Conservation (phyloP, 1,140 invertebrate genomes). For the Brachionus rotundiformis region DNA sequence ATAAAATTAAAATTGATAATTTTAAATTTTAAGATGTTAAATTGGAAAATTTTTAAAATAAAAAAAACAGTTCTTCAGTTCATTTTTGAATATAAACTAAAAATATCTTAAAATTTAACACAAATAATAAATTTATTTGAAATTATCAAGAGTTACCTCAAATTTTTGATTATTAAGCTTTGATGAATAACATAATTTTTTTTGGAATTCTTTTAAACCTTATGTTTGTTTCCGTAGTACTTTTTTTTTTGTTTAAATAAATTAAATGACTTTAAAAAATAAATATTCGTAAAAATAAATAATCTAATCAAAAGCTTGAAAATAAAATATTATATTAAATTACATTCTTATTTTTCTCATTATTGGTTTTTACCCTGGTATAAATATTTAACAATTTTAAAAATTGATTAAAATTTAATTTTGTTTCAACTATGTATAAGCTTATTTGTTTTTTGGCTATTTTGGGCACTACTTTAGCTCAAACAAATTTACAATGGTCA, state of each 20-base stretch:
- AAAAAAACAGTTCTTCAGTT: too few relatives aligned
- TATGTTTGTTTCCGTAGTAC: neutral
- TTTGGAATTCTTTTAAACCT: neutral
- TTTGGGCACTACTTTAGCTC: neutral
- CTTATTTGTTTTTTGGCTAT: conserved; percentile 25
- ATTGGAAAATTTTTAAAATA: too few relatives aligned
- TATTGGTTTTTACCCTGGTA: neutral
- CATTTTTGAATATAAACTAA: too few relatives aligned
- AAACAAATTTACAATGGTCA: conserved; percentile 38
- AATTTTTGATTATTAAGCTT: too few relatives aligned
- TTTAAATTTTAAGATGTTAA: too few relatives aligned
- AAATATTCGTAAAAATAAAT: neutral
- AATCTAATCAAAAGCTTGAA: neutral
- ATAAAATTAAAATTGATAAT: too few relatives aligned
- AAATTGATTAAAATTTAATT: neutral
- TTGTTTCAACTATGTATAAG: conserved; percentile 27
- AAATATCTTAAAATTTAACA: too few relatives aligned
- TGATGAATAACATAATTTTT: too few relatives aligned
- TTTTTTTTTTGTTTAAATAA: too few relatives aligned
- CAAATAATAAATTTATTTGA: too few relatives aligned
- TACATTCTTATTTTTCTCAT: neutral
- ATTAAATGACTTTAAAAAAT: too few relatives aligned
- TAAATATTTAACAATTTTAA: neutral
- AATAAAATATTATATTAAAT: neutral
- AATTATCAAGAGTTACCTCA: too few relatives aligned